These are phyloP conservation scores for Istiophorus platypterus DNA, from an alignment of 2,113 vertebrate species.

Conservation along the genomic window DNA sequence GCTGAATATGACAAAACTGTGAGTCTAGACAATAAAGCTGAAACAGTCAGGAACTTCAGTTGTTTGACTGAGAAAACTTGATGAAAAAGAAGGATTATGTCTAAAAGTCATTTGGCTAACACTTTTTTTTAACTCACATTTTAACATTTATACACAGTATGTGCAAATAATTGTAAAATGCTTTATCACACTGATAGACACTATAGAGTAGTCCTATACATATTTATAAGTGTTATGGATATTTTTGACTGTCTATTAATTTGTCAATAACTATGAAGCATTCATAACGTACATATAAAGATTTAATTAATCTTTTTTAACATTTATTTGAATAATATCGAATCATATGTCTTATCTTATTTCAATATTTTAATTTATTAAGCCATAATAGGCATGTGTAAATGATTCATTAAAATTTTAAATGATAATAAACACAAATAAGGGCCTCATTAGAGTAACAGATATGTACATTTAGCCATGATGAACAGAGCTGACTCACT, in stretches of 20 bases:
- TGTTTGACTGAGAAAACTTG: neutral
- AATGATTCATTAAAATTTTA: neutral
- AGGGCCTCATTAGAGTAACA: too few relatives aligned
- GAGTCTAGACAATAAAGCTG: neutral
- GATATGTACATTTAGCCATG: too few relatives aligned
- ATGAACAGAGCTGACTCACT: too few relatives aligned
- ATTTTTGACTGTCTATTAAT: neutral
- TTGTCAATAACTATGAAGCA: neutral
- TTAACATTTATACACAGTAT: neutral
- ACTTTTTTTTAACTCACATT: neutral
- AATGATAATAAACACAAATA: neutral
- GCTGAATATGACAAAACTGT: neutral
- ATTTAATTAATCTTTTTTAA: neutral
- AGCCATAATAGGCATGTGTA: neutral
- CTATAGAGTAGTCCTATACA: neutral
- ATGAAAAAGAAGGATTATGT: neutral
- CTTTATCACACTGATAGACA: neutral
- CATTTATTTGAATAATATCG: too few relatives aligned
- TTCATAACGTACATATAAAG: neutral
- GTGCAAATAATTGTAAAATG: neutral
- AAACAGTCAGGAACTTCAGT: neutral
- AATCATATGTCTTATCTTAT: neutral
- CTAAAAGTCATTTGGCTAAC: neutral
- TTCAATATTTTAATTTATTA: neutral
- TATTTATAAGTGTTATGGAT: neutral